A percentile compares a stretch with the other conserved stretches of the same genome.
phyloP scores from a whole-genome alignment of 2,797 vertebrate genomes.

The Peromyscus aztecus region DNA sequence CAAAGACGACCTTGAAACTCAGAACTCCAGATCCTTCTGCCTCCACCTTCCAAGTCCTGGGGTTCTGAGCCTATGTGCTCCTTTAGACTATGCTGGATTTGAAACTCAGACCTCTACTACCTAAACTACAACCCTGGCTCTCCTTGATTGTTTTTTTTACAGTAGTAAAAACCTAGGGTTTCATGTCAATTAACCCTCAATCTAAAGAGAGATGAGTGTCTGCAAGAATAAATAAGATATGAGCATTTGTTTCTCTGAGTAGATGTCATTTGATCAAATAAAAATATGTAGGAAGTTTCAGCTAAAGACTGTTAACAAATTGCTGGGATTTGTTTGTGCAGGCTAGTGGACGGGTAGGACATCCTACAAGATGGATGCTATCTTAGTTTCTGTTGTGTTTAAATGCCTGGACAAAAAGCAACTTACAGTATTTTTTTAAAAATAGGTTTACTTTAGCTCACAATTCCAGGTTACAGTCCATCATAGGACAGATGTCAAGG shows the following conservation, averaged over 20 bases:
- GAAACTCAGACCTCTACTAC: not conserved
- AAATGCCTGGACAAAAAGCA: not conserved
- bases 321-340: not conserved
- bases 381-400: not conserved
- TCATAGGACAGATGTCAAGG: not conserved
- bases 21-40: not conserved
- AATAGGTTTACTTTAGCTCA: not conserved
- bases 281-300: not conserved
- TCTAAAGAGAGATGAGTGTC: not conserved
- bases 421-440: not conserved
- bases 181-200: not conserved
- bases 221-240: not conserved
- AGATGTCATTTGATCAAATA: not conserved
- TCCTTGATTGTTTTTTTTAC: slow-evolving; percentile 3
- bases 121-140: not conserved
- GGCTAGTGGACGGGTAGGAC: not conserved
- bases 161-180: not conserved
- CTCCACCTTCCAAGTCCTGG: not conserved
- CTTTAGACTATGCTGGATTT: not conserved
- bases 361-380: not conserved
- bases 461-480: not conserved
- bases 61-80: not conserved
- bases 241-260: not conserved
- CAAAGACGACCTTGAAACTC: not conserved
- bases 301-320: not conserved